Percentiles rank a stretch among this genome's conserved stretches.
Conservation (phyloP, 2,113 vertebrate genomes). For the Psittacus erithacus region DNA sequence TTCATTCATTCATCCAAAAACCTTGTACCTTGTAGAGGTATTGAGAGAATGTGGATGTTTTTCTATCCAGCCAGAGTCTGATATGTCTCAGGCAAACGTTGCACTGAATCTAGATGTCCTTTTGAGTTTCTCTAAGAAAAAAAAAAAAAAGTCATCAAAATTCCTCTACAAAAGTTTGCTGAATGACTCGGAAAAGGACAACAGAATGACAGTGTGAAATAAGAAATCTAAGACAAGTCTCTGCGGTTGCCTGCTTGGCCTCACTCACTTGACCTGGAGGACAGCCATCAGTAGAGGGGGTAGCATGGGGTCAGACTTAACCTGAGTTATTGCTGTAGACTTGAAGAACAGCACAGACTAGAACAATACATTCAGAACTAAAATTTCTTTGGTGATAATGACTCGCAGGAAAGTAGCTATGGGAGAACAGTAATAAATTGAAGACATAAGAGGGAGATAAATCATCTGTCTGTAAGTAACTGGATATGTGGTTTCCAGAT, state of each 20-base stretch:
- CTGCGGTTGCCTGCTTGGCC: background rate
- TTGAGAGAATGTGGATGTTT: background rate
- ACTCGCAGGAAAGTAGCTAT: background rate
- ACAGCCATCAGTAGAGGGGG: accelerated
- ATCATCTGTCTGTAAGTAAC: background rate
- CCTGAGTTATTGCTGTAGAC: background rate
- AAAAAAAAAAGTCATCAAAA: background rate
- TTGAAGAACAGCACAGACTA: background rate
- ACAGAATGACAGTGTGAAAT: background rate
- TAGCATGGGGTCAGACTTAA: background rate
- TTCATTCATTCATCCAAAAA: background rate
- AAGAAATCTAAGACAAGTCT: background rate
- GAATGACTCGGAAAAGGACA: background rate
- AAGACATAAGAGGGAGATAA: background rate
- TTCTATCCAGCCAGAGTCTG: background rate
- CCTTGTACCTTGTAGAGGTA: background rate
- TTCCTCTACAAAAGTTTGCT: background rate
- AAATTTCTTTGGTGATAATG: background rate
- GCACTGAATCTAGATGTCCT: background rate
- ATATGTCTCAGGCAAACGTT: background rate
- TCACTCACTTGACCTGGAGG: background rate
- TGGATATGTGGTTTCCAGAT: background rate
- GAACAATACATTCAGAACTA: background rate
- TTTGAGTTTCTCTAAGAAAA: background rate
- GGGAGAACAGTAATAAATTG: background rate